Evolutionary conservation across 2,113 vertebrate genomes (phyloP).

Genomic region (Panthera uncia): DNA sequence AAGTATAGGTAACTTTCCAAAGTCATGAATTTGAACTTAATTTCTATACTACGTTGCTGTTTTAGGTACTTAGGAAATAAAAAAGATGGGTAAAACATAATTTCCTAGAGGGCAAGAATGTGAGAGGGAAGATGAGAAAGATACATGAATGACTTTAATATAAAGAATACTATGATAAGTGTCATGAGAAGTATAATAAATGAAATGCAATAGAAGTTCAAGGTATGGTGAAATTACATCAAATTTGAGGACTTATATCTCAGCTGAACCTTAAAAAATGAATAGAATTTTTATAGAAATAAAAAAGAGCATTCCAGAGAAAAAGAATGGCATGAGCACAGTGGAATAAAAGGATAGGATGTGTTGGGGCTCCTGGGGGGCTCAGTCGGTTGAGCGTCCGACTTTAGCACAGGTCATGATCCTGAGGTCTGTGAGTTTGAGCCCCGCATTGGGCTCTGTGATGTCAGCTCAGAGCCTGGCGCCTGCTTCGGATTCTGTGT

Average conservation of each 20-base stretch:
- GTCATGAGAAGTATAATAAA: constrained; percentile 18
- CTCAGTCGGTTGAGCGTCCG: too few species aligned
- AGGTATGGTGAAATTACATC: constrained; percentile 10
- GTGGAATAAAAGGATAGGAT: not conserved
- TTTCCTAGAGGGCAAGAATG: constrained; percentile 2
- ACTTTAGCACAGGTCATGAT: too few species aligned
- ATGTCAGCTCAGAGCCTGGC: too few species aligned
- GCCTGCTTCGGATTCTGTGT: too few species aligned
- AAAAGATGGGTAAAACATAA: constrained; percentile 28
- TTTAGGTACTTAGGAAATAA: constrained; percentile 18
- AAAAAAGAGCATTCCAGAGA: not conserved
- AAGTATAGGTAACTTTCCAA: constrained; percentile 36
- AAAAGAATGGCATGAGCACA: not conserved
- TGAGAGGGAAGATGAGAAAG: constrained; percentile 26
- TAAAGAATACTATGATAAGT: constrained; percentile 42
- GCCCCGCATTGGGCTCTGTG: too few species aligned
- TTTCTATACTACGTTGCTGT: not conserved
- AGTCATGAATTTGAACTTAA: too few species aligned
- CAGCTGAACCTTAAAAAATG: constrained; percentile 12
- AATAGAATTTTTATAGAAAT: constrained; percentile 14
- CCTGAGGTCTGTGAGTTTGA: too few species aligned
- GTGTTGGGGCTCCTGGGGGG: not conserved
- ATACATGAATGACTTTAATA: not conserved
- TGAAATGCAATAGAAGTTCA: not conserved
- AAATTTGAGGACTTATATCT: not conserved